These are phyloP conservation scores for Dysmachus trigonus DNA, from an alignment of 2,888 invertebrate species.

Conservation along the genomic window DNA sequence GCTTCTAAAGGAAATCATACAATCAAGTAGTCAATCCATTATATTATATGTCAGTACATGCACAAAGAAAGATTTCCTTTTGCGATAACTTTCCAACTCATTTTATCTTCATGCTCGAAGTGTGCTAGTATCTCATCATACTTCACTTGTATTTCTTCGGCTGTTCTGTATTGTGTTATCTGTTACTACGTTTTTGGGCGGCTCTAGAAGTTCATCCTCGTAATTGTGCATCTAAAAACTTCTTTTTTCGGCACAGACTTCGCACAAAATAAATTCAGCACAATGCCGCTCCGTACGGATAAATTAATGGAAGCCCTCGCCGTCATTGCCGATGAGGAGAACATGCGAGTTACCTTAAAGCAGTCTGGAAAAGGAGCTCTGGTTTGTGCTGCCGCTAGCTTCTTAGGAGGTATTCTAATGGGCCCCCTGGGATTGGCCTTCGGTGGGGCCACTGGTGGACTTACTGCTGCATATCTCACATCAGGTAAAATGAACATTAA, in stretches of 20 bases:
- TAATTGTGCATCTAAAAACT: background rate
- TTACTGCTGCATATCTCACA: slow-evolving; percentile 59
- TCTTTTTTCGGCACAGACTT: background rate
- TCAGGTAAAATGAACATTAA: slow-evolving; percentile 54
- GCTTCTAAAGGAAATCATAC: too few relatives aligned
- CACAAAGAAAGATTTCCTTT: too few relatives aligned
- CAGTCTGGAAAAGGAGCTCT: slow-evolving; percentile 59
- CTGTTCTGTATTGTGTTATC: background rate
- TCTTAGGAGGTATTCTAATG: slow-evolving; percentile 58
- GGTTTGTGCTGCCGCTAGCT: slow-evolving; percentile 59
- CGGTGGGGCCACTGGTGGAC: slow-evolving; percentile 61
- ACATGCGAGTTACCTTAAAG: slow-evolving; percentile 59
- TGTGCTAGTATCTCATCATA: background rate
- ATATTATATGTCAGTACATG: too few relatives aligned
- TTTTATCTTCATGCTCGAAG: background rate
- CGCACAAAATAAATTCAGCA: background rate
- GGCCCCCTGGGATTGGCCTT: slow-evolving; percentile 57
- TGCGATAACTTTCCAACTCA: background rate
- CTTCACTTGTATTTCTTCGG: background rate
- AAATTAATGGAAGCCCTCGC: slow-evolving; percentile 61
- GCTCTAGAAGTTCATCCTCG: background rate
- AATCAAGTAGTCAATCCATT: too few relatives aligned
- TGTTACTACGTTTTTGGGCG: background rate
- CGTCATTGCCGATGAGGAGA: slow-evolving; percentile 59
- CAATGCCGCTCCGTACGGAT: slow-evolving; percentile 60